These are phyloP conservation scores for Caenorhabditis latens DNA, from an alignment of 1,140 invertebrate genomes.

Conservation along the genomic window DNA sequence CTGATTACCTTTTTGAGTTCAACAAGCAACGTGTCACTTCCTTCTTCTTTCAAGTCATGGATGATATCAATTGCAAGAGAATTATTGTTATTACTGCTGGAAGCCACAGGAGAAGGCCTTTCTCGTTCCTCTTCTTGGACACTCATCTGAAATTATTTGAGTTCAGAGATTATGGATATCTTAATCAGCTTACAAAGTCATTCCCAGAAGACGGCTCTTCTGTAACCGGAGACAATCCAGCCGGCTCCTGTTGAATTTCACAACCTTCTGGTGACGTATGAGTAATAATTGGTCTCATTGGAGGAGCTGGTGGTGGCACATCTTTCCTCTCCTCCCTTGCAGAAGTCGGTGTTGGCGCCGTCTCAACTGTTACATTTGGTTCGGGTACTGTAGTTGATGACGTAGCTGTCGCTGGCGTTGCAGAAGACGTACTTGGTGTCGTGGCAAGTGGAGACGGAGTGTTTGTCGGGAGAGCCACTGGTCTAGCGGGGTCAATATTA, in stretches of 20 bases:
- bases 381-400: conserved; percentile 15
- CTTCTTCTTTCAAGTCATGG: conserved; percentile 71
- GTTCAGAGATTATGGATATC: neutral
- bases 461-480: conserved; percentile 11
- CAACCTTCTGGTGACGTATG: conserved; percentile 54
- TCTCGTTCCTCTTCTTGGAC: conserved; percentile 1
- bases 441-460: neutral
- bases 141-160: conserved; percentile 13
- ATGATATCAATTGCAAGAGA: conserved; percentile 53
- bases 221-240: conserved; percentile 47
- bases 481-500: conserved; percentile 33
- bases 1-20: conserved; percentile 70
- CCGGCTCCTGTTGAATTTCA: conserved; percentile 49
- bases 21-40: conserved; percentile 72
- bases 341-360: neutral
- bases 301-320: conserved; percentile 58
- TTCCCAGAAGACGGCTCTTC: conserved; percentile 52
- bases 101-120: neutral
- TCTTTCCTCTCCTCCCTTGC: conserved; percentile 36
- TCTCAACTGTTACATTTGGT: neutral
- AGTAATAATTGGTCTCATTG: conserved; percentile 58
- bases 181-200: conserved; percentile 8
- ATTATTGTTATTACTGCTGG: conserved; percentile 25
- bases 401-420: neutral
- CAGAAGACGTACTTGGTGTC: neutral